Evolutionary conservation across 2,797 vertebrate genomes (phyloP).

Genomic region (Poeciliopsis infans): DNA sequence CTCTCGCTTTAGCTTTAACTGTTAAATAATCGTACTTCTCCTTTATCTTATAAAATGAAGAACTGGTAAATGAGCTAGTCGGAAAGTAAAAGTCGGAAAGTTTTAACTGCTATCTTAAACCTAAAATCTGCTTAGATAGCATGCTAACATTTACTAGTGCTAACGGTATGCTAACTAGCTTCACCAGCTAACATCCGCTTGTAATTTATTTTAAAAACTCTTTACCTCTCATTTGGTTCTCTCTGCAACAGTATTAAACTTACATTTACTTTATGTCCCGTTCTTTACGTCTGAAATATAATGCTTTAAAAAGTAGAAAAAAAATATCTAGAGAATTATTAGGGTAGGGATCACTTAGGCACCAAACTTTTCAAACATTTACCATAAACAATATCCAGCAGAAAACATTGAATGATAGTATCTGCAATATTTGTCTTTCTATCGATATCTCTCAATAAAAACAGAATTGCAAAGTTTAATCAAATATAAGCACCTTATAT

Average conservation of each 20-base stretch:
- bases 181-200: background rate
- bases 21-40: constrained; percentile 19
- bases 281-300: background rate
- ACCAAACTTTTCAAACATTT: background rate
- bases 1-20: background rate
- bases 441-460: background rate
- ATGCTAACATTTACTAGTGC: constrained; percentile 4
- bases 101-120: background rate
- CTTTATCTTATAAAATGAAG: background rate
- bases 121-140: background rate
- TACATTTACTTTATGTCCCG: background rate
- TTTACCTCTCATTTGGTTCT: background rate
- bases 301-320: background rate
- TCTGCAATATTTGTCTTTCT: background rate
- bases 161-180: background rate
- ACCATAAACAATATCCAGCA: background rate
- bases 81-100: background rate
- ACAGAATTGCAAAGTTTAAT: background rate
- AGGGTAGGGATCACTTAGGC: no score
- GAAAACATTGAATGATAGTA: background rate
- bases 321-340: background rate
- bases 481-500: background rate
- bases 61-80: background rate
- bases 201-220: background rate
- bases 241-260: background rate